Base-by-base conservation (phyloP, 2,888 invertebrate species). In the Troglohyphantes excavatus region DNA sequence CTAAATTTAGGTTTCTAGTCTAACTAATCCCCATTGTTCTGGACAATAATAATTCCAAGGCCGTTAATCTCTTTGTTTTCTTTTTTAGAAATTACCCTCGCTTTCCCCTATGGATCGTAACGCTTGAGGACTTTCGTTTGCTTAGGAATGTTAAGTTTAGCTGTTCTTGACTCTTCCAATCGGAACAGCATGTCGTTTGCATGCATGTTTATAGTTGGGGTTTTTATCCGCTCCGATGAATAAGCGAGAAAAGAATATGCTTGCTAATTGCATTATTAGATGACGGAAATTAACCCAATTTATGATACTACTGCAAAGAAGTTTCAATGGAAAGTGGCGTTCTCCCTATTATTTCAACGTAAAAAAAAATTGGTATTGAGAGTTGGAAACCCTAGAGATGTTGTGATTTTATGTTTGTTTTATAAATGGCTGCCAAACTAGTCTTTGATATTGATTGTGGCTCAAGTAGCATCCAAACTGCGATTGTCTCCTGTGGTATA, bases 21-120 rank as follows among this genome's bases (percentile, higher is more conserved):
- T 27, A 17, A 26, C 72, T 72, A 53, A 72, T 23, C 13, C 53
- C 72, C n/a, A 72, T 72, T 72, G 72, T 72, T 72, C 46, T 53
- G 33, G 53, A 6, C 23, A 72, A 46, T 21, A 26, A 46, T 46
- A n/a, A 27, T 23, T 17, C 26, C 46, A 26, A 26, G 46, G 72
- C 72, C 23, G 46, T 26, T 43, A 72, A 72, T 17, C 72, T 23
- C 26, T 23, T 17, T 53, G 53, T 53, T 72, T 72, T 72, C 46
- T 6, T 26, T 46, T n/a, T 17, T 26, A 27, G 26, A 72, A 27
- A 46, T 23, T 46, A 17, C n/a, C 39, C 19, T 29, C n/a, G n/a
- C n/a, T 67, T 29, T 29, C 67, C 29, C 33, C 9, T 21, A n/a
- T 9, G 9, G 33, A 9, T 72, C 27, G 72, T n/a, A 46, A 72